Conservation (phyloP, 2,113 vertebrate genomes). For the Platycercus adscitus region DNA sequence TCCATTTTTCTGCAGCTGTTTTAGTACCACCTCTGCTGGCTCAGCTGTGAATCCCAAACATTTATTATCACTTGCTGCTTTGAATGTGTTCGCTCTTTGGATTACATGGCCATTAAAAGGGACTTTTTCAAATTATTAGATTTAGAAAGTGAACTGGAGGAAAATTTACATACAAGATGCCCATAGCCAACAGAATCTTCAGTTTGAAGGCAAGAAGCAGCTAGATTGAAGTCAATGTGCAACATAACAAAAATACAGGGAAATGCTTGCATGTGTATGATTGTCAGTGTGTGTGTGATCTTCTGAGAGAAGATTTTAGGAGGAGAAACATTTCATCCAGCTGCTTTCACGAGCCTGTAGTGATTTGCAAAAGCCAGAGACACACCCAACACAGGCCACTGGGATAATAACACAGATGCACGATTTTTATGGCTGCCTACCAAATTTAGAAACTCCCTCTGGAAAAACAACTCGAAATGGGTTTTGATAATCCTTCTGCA, state of each 20-base stretch:
- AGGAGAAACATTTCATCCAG: background rate
- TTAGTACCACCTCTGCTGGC: background rate
- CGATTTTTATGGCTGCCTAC: background rate
- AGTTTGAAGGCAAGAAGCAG: background rate
- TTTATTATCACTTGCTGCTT: background rate
- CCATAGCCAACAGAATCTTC: background rate
- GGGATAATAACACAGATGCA: constrained; percentile 37
- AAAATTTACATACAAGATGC: background rate
- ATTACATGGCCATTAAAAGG: background rate
- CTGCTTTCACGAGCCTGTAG: background rate
- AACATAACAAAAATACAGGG: background rate
- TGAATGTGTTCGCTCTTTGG: background rate
- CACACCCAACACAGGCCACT: background rate
- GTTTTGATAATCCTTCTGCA: constrained; percentile 43
- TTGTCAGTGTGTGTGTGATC: background rate
- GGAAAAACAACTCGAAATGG: constrained; percentile 27
- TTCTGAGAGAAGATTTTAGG: background rate
- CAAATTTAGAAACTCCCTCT: constrained; percentile 33
- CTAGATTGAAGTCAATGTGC: background rate
- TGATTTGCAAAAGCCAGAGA: background rate
- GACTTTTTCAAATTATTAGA: background rate
- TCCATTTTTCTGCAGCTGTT: background rate
- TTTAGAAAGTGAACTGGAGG: background rate
- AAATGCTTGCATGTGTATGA: background rate
- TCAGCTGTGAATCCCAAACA: background rate